phyloP scores from a whole-genome alignment of 1,140 invertebrate species.

The Maniola jurtina region DNA sequence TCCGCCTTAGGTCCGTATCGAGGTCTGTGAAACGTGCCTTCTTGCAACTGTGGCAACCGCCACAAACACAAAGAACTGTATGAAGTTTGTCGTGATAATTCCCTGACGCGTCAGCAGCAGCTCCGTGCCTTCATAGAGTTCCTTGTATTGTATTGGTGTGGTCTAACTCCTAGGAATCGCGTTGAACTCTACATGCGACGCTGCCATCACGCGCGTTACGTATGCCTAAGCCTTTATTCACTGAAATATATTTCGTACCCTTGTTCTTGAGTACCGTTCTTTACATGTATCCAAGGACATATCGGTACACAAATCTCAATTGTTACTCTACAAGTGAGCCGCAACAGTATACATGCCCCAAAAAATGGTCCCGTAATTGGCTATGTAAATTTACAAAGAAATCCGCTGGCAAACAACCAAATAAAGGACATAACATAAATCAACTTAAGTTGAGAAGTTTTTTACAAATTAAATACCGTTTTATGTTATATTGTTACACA shows the following conservation, averaged over 20 bases:
- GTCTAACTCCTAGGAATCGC: no score
- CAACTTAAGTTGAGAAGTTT: constrained; percentile 15
- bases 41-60: no score
- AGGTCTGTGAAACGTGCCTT: no score
- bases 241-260: constrained; percentile 37
- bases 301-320: constrained; percentile 36
- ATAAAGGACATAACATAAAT: constrained; percentile 13
- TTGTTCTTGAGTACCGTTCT: constrained; percentile 42
- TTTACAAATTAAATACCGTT: background rate
- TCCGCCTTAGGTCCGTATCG: no score
- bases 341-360: constrained; percentile 17
- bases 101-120: no score
- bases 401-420: constrained; percentile 12
- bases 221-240: constrained; percentile 6
- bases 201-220: no score
- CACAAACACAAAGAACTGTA: no score
- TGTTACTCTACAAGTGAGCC: constrained; percentile 26
- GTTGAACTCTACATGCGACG: no score
- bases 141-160: no score
- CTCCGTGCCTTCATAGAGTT: no score
- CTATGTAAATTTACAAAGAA: constrained; percentile 21
- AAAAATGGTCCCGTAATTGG: constrained; percentile 28
- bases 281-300: constrained; percentile 30
- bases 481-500: background rate
- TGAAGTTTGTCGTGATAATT: no score